phyloP scores from a whole-genome alignment of 23 tunicate genomes.

The Trididemnum nubilum region DNA sequence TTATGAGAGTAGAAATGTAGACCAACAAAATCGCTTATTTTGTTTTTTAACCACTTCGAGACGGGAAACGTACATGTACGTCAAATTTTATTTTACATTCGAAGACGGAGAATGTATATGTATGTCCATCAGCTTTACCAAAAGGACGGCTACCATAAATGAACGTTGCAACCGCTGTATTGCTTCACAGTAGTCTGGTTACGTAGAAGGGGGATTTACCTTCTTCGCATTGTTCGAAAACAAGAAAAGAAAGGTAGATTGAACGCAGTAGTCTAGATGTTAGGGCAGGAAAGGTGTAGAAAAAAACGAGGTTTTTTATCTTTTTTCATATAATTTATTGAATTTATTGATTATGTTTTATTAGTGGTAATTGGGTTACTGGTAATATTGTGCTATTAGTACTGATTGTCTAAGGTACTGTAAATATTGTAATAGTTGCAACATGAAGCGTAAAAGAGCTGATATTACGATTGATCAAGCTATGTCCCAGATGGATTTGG shows the following conservation, averaged over 20 bases:
- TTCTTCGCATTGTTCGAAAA: neutral
- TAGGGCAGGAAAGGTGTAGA: neutral
- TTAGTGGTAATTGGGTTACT: neutral
- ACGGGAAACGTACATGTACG: conserved; percentile 7
- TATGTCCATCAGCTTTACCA: neutral
- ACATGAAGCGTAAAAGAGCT: conserved; percentile 23
- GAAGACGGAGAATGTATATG: conserved; percentile 6
- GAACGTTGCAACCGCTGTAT: conserved; percentile 7
- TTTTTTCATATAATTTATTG: neutral
- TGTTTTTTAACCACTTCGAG: conserved; percentile 9
- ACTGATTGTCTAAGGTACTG: neutral
- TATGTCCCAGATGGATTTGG: conserved; percentile 12
- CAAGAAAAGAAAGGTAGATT: neutral
- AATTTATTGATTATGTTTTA: neutral
- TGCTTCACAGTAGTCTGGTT: conserved; percentile 16
- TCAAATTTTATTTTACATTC: conserved; percentile 13
- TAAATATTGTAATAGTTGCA: neutral
- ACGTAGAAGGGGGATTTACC: conserved; percentile 1
- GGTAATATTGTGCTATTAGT: conserved; percentile 1
- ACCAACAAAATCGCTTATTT: neutral
- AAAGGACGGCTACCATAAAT: conserved; percentile 8
- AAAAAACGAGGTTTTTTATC: neutral
- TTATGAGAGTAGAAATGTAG: too few relatives aligned
- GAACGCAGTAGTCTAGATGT: neutral
- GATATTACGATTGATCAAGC: conserved; percentile 11